These are phyloP conservation scores for Portunus trituberculatus DNA, from an alignment of 1,140 invertebrate species.

Conservation along the genomic window DNA sequence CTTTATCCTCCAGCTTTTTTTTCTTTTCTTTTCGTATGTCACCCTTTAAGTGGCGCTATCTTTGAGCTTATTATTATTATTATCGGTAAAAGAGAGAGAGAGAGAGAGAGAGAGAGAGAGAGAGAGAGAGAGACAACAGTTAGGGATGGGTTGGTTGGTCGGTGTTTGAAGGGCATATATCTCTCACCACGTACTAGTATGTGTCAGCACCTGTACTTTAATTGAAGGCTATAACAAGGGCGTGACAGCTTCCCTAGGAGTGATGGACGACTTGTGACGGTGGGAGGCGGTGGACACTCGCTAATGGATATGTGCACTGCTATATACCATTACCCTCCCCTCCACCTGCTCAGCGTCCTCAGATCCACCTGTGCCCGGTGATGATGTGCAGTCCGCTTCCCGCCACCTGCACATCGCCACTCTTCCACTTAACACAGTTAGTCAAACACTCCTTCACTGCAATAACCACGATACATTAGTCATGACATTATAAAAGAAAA, in stretches of 20 bases:
- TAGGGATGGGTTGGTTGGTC: background rate
- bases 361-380: too few relatives aligned
- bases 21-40: too few relatives aligned
- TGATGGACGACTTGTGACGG: background rate
- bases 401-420: background rate
- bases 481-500: too few relatives aligned
- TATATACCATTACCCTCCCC: too few relatives aligned
- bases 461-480: too few relatives aligned
- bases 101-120: background rate
- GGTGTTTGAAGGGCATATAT: background rate
- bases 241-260: background rate
- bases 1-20: too few relatives aligned
- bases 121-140: slow-evolving; percentile 36
- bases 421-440: background rate
- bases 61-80: too few relatives aligned
- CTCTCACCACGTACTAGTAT: background rate
- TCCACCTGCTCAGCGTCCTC: too few relatives aligned
- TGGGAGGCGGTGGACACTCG: too few relatives aligned
- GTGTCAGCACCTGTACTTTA: background rate
- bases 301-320: too few relatives aligned
- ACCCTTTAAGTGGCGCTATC: too few relatives aligned
- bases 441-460: too few relatives aligned
- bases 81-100: background rate
- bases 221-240: background rate
- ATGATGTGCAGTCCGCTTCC: background rate